Evolutionary conservation across 2,113 vertebrate genomes (phyloP).

Genomic region (Morone chrysops): DNA sequence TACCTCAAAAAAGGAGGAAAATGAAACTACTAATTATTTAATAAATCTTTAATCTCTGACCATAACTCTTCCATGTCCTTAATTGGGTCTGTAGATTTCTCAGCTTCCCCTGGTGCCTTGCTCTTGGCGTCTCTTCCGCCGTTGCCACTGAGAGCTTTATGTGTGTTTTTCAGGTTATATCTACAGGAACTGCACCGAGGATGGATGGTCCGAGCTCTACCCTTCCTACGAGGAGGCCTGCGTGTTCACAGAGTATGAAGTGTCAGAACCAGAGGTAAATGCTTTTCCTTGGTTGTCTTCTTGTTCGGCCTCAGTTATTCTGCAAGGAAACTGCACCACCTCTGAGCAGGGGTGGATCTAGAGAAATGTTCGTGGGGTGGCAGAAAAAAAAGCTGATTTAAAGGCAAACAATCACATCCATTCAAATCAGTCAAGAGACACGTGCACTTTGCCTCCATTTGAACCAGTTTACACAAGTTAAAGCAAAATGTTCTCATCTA

Average conservation of each 20-base stretch:
- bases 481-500: too few species aligned
- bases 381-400: not conserved
- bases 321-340: too few species aligned
- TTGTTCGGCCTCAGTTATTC: too few species aligned
- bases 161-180: conserved; percentile 65
- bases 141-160: not conserved
- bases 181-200: conserved; percentile 74
- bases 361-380: too few species aligned
- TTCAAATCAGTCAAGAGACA: too few species aligned
- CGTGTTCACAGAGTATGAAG: conserved; percentile 46
- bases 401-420: not conserved
- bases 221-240: conserved; percentile 75
- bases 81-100: too few species aligned
- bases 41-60: too few species aligned
- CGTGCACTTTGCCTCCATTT: not conserved
- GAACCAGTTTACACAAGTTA: not conserved
- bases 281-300: not conserved
- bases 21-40: too few species aligned
- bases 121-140: not conserved
- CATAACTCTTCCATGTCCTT: too few species aligned
- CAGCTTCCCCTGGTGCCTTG: not conserved
- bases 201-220: conserved; percentile 72
- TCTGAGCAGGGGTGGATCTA: too few species aligned
- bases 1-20: too few species aligned
- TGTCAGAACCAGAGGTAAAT: conserved; percentile 63